phyloP scores from a whole-genome alignment of 2,113 vertebrate genomes.

The Plotosus lineatus region DNA sequence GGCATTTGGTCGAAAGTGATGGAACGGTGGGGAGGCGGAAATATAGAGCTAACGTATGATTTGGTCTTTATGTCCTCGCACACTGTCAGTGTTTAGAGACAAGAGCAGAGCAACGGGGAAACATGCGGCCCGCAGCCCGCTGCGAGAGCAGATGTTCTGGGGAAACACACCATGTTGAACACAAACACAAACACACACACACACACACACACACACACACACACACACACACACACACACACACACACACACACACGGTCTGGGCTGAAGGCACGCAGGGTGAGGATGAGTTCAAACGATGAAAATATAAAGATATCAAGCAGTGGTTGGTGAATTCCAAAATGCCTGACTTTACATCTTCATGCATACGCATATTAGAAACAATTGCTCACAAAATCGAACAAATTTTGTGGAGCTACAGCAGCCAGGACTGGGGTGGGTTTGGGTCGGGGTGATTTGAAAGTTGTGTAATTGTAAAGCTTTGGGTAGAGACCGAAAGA shows the following conservation, averaged over 20 bases:
- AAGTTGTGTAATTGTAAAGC: too few species aligned
- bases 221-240: constrained; percentile 21
- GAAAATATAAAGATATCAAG: not conserved
- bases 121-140: constrained; percentile 56
- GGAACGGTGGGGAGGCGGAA: constrained; percentile 33
- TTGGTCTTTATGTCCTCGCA: constrained; percentile 62
- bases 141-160: constrained; percentile 78
- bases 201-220: constrained; percentile 36
- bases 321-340: not conserved
- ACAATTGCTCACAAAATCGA: too few species aligned
- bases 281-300: not conserved
- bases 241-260: constrained; percentile 37
- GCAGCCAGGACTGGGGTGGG: too few species aligned
- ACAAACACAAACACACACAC: constrained; percentile 9
- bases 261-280: not conserved
- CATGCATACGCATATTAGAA: too few species aligned
- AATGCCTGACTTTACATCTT: not conserved
- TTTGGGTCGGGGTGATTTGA: too few species aligned
- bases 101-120: constrained; percentile 16
- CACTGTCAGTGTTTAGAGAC: constrained; percentile 56
- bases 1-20: constrained; percentile 26
- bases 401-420: too few species aligned
- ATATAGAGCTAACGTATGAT: constrained; percentile 42
- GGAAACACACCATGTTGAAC: constrained; percentile 60
- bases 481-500: too few species aligned